phyloP scores from a whole-genome alignment of 2,797 vertebrate species.

The Salarias fasciatus region DNA sequence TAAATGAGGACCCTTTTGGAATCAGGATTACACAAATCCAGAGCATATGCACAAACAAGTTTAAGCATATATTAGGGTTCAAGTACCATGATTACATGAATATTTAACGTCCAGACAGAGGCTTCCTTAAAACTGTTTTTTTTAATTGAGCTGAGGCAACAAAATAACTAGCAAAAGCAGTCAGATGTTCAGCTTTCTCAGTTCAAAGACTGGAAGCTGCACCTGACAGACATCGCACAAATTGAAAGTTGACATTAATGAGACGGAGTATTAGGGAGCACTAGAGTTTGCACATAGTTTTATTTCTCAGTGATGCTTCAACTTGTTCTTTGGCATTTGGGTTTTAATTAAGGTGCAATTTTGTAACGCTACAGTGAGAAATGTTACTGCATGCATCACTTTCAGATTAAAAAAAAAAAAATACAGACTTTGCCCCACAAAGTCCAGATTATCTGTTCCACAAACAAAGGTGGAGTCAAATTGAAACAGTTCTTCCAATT shows the following conservation, averaged over 20 bases:
- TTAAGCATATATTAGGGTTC: conserved; percentile 3
- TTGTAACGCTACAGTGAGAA: background rate
- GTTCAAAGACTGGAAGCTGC: too few species aligned
- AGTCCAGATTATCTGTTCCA: conserved; percentile 36
- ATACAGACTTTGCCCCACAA: conserved; percentile 54
- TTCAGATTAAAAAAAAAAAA: conserved; percentile 39
- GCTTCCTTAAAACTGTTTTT: background rate
- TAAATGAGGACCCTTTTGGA: conserved; percentile 13
- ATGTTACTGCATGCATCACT: background rate
- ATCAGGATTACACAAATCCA: conserved; percentile 41
- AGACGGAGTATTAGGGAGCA: too few species aligned
- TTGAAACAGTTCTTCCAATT: background rate
- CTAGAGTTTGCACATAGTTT: too few species aligned
- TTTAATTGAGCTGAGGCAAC: too few species aligned
- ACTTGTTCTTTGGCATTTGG: too few species aligned
- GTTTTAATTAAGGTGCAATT: too few species aligned
- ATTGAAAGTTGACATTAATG: too few species aligned
- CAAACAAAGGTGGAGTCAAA: conserved; percentile 66
- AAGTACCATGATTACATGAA: background rate
- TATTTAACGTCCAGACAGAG: background rate
- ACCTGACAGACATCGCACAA: too few species aligned
- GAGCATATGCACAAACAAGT: conserved; percentile 8
- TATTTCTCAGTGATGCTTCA: too few species aligned
- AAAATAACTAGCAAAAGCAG: too few species aligned
- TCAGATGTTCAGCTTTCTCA: too few species aligned